Evolutionary conservation across 1,140 invertebrate species (phyloP).

Genomic region (Diorhabda carinulata): DNA sequence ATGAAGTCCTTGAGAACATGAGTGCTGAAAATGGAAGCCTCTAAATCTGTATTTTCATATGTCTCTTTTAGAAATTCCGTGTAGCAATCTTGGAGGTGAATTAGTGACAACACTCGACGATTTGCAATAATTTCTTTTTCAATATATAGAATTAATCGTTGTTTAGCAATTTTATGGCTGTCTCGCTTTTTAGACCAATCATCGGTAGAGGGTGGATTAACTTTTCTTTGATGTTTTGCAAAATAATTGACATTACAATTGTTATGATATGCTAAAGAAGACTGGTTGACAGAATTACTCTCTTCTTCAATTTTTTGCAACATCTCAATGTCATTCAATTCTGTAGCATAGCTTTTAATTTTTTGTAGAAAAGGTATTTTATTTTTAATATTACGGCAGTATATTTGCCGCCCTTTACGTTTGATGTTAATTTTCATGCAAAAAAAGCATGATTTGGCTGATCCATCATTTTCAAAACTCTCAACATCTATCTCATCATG

Average conservation of each 20-base stretch:
- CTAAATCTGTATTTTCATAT: constrained; percentile 24
- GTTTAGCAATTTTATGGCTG: constrained; percentile 9
- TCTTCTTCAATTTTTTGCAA: constrained; percentile 15
- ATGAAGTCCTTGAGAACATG: constrained; percentile 19
- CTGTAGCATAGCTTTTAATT: constrained; percentile 6
- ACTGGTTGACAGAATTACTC: constrained; percentile 1
- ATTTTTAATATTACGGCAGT: constrained; percentile 6
- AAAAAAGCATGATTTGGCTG: constrained; percentile 13
- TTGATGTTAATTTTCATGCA: constrained; percentile 13
- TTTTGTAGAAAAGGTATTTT: constrained; percentile 7
- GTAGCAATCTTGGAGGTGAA: constrained; percentile 7
- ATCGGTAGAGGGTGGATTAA: constrained; percentile 4
- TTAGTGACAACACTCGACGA: constrained; percentile 6
- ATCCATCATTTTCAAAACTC: constrained; percentile 10
- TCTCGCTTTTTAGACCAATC: constrained; percentile 5
- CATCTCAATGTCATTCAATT: constrained; percentile 12
- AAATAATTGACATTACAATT: constrained; percentile 14
- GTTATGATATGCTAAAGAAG: constrained; percentile 5
- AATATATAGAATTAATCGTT: constrained; percentile 17
- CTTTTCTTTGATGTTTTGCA: constrained; percentile 12
- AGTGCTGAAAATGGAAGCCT: constrained; percentile 20
- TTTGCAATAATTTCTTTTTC: constrained; percentile 14
- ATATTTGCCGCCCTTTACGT: constrained; percentile 10
- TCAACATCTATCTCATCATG: constrained; percentile 1
- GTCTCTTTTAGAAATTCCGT: constrained; percentile 19